A percentile compares a stretch with the other conserved stretches of the same genome.
Conservation (phyloP, 2,797 vertebrate species). For the Borostomias antarcticus region DNA sequence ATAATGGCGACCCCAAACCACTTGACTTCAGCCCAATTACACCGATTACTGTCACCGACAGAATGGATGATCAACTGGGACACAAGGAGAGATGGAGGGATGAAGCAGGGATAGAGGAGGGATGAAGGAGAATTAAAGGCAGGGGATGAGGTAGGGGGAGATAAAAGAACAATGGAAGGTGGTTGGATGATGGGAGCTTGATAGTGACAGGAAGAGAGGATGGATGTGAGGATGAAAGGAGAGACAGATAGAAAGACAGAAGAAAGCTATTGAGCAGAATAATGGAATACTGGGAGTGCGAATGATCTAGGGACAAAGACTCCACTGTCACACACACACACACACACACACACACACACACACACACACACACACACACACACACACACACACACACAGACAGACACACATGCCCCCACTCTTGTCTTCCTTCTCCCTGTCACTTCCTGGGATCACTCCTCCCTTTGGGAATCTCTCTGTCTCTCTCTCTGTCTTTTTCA, state of each 20-base stretch:
- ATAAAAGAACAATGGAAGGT: not conserved
- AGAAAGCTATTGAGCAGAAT: not conserved
- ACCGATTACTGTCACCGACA: constrained; percentile 53
- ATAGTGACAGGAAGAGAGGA: not conserved
- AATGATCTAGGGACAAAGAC: not conserved
- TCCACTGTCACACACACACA: not conserved
- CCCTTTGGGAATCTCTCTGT: not conserved
- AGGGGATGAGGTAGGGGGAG: not conserved
- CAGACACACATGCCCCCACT: not conserved
- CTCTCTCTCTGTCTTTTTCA: not conserved
- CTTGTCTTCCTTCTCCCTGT: not conserved
- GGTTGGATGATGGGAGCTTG: not conserved
- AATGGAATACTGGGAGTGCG: too few relatives aligned
- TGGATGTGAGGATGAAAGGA: not conserved
- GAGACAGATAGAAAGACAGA: not conserved
- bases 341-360: not conserved
- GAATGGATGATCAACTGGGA: constrained; percentile 45
- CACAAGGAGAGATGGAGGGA: constrained; percentile 30
- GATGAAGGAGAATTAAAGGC: not conserved
- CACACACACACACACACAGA: not conserved
- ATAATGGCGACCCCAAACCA: constrained; percentile 30
- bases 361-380: too few relatives aligned
- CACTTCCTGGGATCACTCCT: not conserved
- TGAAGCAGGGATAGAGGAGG: constrained; percentile 14
- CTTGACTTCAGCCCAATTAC: constrained; percentile 54